Evolutionary conservation across 2,113 vertebrate species (phyloP).

Genomic region (Stictonetta naevosa): DNA sequence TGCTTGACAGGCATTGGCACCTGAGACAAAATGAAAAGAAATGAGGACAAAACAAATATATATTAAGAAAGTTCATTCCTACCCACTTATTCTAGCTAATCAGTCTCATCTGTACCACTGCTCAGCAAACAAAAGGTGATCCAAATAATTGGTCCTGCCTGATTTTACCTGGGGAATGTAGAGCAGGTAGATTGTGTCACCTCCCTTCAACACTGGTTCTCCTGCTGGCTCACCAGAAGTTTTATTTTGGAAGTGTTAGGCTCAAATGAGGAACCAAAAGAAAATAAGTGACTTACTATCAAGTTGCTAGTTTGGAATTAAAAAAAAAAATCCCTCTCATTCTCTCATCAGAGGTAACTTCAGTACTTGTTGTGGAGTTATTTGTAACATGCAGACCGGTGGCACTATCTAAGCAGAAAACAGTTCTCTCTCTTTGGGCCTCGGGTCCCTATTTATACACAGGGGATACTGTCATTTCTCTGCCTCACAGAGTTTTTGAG

Average conservation of each 20-base stretch:
- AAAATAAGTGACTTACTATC: background rate
- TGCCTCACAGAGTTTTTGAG: background rate
- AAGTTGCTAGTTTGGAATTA: background rate
- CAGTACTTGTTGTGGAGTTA: background rate
- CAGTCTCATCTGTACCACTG: background rate
- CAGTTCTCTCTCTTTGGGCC: background rate
- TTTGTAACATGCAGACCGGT: background rate
- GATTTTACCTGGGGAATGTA: background rate
- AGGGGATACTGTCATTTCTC: background rate
- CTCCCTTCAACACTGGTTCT: background rate
- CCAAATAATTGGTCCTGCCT: background rate
- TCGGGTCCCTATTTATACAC: background rate
- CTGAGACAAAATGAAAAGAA: conserved; percentile 43
- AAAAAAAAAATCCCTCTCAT: background rate
- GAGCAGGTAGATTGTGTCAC: conserved; percentile 23
- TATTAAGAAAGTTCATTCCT: conserved; percentile 18
- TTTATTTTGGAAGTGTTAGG: background rate
- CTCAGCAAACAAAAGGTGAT: conserved; percentile 58
- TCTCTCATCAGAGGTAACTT: background rate
- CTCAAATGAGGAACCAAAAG: background rate
- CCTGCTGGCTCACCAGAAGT: background rate
- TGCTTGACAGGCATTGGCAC: conserved; percentile 34
- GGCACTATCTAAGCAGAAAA: background rate
- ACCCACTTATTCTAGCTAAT: conserved; percentile 54
- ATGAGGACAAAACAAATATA: conserved; percentile 35